Evolutionary conservation across 2,113 vertebrate genomes (phyloP).

Genomic region (Cololabis saira): DNA sequence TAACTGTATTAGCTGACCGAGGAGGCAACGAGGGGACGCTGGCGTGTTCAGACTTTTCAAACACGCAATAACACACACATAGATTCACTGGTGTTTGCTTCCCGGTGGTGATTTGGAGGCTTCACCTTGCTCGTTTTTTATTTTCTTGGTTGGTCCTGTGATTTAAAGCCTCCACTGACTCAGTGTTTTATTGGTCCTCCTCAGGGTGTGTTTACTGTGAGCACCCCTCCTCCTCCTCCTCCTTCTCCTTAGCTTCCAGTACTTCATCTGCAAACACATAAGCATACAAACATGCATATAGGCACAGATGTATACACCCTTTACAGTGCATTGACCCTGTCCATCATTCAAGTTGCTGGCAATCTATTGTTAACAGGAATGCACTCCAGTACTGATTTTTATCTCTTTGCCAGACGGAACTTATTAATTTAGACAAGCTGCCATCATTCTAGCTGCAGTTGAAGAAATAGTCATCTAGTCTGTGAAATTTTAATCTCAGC

Average conservation of each 20-base stretch:
- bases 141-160: conserved; percentile 49
- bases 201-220: conserved; percentile 70
- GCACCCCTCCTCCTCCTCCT: conserved; percentile 39
- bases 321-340: conserved; percentile 67
- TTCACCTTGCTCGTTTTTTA: conserved; percentile 75
- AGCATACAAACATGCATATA: conserved; percentile 56
- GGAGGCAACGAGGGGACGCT: conserved; percentile 54
- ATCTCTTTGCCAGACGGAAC: conserved; percentile 49
- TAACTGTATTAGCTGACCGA: conserved; percentile 81
- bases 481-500: conserved; percentile 55
- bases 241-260: conserved; percentile 33
- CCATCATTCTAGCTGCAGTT: conserved; percentile 55
- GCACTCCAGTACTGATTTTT: conserved; percentile 63
- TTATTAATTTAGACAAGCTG: conserved; percentile 50
- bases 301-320: conserved; percentile 12
- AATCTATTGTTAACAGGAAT: conserved; percentile 61
- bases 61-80: background rate
- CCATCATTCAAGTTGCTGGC: conserved; percentile 68
- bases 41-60: conserved; percentile 64
- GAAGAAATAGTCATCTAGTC: conserved; percentile 28
- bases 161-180: conserved; percentile 79
- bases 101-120: conserved; percentile 62
- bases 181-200: conserved; percentile 77
- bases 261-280: conserved; percentile 67
- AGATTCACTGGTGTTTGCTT: conserved; percentile 28